phyloP scores from a whole-genome alignment of 2,888 invertebrate species.

The Nephrocerus scutellatus region DNA sequence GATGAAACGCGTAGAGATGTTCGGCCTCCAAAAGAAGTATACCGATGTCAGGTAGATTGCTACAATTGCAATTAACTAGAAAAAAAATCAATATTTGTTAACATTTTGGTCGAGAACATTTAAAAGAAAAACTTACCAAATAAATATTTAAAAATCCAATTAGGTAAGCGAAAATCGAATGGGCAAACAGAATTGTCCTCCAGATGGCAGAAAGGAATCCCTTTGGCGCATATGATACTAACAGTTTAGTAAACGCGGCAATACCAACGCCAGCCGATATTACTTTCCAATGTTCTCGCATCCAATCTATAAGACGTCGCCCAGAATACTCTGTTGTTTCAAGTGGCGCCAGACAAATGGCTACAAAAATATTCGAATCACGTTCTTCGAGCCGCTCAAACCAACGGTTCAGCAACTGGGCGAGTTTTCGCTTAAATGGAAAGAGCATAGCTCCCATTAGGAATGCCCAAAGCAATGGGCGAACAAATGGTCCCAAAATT shows the following conservation, averaged over 20 bases:
- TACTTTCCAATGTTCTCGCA: slow-evolving; percentile 61
- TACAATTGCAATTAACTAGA: slow-evolving; percentile 61
- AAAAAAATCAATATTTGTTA: slow-evolving; percentile 28
- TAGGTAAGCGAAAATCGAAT: slow-evolving; percentile 37
- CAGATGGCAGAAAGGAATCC: slow-evolving; percentile 53
- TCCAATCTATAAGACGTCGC: slow-evolving; percentile 63
- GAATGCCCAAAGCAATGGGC: slow-evolving; percentile 91
- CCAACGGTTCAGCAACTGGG: slow-evolving; percentile 72
- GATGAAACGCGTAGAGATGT: slow-evolving; percentile 59
- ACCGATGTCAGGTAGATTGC: slow-evolving; percentile 65
- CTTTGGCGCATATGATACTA: slow-evolving; percentile 56
- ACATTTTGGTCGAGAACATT: not conserved
- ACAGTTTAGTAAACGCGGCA: slow-evolving; percentile 35
- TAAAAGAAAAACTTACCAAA: slow-evolving; percentile 29
- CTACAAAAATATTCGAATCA: slow-evolving; percentile 59
- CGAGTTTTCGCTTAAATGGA: slow-evolving; percentile 81
- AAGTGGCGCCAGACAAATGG: slow-evolving; percentile 60
- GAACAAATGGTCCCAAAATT: slow-evolving; percentile 84
- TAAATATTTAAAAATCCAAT: slow-evolving; percentile 42
- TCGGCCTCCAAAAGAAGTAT: slow-evolving; percentile 67
- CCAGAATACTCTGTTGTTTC: slow-evolving; percentile 69
- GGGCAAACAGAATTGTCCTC: slow-evolving; percentile 42
- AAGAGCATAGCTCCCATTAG: slow-evolving; percentile 96
- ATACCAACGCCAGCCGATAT: slow-evolving; percentile 49
- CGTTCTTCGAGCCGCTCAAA: slow-evolving; percentile 62